These are phyloP conservation scores for Apistogramma diplotaenia DNA, from an alignment of 2,113 vertebrate genomes.

Conservation along the genomic window DNA sequence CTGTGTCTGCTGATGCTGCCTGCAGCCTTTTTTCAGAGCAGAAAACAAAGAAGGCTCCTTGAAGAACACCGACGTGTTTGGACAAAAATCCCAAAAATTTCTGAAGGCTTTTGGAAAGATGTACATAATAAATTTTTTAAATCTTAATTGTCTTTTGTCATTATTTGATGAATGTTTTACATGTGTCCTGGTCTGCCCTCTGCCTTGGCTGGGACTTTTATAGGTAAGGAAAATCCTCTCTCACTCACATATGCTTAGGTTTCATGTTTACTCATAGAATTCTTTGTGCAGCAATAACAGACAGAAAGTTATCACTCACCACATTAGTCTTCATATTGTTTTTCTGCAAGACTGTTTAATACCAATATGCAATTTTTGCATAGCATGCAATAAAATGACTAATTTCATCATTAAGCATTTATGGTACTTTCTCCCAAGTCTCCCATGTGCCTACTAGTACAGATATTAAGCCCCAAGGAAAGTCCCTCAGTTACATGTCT, in stretches of 20 bases:
- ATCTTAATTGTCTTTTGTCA: background rate
- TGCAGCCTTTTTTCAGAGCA: background rate
- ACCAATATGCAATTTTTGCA: background rate
- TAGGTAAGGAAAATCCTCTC: background rate
- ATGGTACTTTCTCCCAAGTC: background rate
- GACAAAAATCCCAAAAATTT: background rate
- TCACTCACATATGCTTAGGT: background rate
- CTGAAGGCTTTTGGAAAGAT: background rate
- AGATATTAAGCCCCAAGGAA: constrained; percentile 36
- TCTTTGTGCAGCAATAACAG: background rate
- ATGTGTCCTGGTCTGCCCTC: background rate
- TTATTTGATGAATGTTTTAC: background rate
- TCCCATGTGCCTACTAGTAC: background rate
- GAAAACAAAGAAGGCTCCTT: background rate
- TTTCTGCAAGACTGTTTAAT: background rate
- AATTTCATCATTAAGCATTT: constrained; percentile 11
- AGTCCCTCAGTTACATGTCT: constrained; percentile 39
- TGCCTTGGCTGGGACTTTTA: constrained; percentile 2
- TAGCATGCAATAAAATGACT: background rate
- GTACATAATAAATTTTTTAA: background rate
- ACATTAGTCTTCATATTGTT: background rate
- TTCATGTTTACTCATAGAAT: background rate
- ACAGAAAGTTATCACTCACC: background rate
- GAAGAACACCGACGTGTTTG: background rate
- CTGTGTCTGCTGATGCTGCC: background rate